Conservation (phyloP, 1,140 invertebrate genomes). For the Dinothrombium tinctorium region DNA sequence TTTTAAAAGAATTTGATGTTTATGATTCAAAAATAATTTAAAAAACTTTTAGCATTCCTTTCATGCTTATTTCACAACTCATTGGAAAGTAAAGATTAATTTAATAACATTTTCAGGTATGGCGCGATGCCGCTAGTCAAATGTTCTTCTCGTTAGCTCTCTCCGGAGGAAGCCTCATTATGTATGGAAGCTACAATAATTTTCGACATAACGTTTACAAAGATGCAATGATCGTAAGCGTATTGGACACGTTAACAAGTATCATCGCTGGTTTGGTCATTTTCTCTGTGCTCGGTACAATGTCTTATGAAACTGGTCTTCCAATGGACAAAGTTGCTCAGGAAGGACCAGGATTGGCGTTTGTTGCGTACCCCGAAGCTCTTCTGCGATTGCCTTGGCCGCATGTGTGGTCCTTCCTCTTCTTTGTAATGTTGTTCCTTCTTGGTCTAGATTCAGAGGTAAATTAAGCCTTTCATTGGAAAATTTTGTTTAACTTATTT, state of each 20-base stretch:
- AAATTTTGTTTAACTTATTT: too few species aligned
- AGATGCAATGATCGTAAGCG: constrained; percentile 23
- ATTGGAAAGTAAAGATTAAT: too few species aligned
- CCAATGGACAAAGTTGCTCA: constrained; percentile 14
- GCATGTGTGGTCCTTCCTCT: constrained; percentile 23
- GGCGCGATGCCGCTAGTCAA: constrained; percentile 25
- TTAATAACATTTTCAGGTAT: too few species aligned
- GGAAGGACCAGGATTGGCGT: constrained; percentile 20
- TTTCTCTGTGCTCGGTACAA: constrained; percentile 24
- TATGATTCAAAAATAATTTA: too few species aligned
- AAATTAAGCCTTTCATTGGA: too few species aligned
- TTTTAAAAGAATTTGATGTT: too few species aligned
- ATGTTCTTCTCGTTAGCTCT: constrained; percentile 27
- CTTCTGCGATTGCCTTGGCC: constrained; percentile 19
- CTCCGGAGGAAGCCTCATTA: constrained; percentile 27
- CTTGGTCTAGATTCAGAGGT: constrained; percentile 33
- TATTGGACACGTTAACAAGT: constrained; percentile 22
- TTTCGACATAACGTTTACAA: constrained; percentile 24
- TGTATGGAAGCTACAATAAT: constrained; percentile 26
- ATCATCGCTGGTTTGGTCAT: constrained; percentile 23
- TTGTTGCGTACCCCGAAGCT: constrained; percentile 23
- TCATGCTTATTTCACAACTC: too few species aligned
- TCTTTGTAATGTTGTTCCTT: constrained; percentile 26
- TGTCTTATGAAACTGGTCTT: constrained; percentile 19
- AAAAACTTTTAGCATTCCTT: too few species aligned